Base-by-base conservation (phyloP, 2,888 invertebrate genomes). In the Eremobia ochroleuca region DNA sequence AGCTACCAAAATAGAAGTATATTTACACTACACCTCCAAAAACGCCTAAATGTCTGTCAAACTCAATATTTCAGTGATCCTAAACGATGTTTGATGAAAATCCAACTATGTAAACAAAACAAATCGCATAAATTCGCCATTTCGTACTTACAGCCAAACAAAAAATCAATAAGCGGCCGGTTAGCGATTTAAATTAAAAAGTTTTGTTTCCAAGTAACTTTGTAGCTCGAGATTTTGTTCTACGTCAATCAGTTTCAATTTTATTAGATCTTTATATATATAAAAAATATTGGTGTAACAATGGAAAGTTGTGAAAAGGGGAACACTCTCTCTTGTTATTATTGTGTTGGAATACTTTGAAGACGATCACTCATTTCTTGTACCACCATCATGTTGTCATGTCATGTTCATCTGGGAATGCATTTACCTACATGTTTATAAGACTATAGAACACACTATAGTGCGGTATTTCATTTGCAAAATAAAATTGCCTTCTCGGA, bases 161-260 rank as follows among this genome's bases (percentile, higher is more conserved):
- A 85, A 87, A 85, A 87, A 87, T 87, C 87, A 87, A 87, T 87
- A 79, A 79, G 68, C 69, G 59, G 31, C 59, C 74, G 71, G 85
- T 82, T 83, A 81, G 80, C 67, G 83, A 70, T 79, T 78, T 75
- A 85, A 85, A 85, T 83, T 87, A 85, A 85, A 83, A 87, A 87
- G 76, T 85, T 87, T 87, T 69, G 74, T 73, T 81, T 76, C 43
- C 1, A 79, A 85, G 71, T 79, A 76, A 85, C 87, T 85, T 31
- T 43, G 75, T 58, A 62, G 70, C 68, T 68, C 28, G 55, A 81
- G 83, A 85, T 81, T 85, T 86, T 76, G 78, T 77, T 77, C 52
- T 58, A 71, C 73, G 73, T 73, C 82, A 84, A 79, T 85, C 79
- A 79, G 70, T 65, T 83, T 49, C 59, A 64, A 43, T 75, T 82